Base-by-base conservation (phyloP, 2,888 invertebrate genomes). In the Frankliniella fusca region DNA sequence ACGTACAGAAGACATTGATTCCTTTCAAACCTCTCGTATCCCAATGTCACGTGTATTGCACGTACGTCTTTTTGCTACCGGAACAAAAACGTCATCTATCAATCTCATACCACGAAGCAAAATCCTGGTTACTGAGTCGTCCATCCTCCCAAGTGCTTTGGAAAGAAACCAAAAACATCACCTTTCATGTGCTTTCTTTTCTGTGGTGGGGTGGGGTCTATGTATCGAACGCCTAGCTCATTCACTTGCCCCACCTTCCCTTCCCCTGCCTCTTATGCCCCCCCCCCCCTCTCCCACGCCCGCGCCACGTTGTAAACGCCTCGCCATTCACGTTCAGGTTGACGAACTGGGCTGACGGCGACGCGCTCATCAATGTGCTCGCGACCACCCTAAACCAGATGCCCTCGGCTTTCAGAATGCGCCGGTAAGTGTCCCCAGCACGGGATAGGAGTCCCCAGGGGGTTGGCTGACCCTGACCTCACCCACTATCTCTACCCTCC, bases 311-410 rank as follows among this genome's bases (percentile, higher is more conserved):
- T 38, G 38, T 38, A 38, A 38, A 38, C 38, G 38, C 38, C 38
- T 38, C 38, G 38, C 23, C 70, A 27, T 76, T 76, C 27, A 23
- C 70, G 70, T 76, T 76, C 27, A 76, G 70, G 70, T 12, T 76
- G 23, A 27, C 70, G 70, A 76, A 23, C 70, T 76, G 70, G 70
- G 70, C 70, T 23, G 70, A 27, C 27, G 70, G 70, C 8, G 70
- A 76, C 23, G 12, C n/a, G 12, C 23, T 76, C 70, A 76, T 76
- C 70, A 23, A 23, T 76, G 70, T 23, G 23, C 70, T 76, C 27
- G 70, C 70, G 27, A 27, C 70, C 70, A 76, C 70, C 27, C 70
- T 76, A 23, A 76, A 76, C 27, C 70, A 76, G 70, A 76, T 76
- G 70, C 70, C 70, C 27, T n/a, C 70, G 23, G 70, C 70, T 10